Percentiles rank a stretch among this genome's conserved stretches.
Conservation (phyloP, 2,797 vertebrate genomes). For the Amblyraja radiata region DNA sequence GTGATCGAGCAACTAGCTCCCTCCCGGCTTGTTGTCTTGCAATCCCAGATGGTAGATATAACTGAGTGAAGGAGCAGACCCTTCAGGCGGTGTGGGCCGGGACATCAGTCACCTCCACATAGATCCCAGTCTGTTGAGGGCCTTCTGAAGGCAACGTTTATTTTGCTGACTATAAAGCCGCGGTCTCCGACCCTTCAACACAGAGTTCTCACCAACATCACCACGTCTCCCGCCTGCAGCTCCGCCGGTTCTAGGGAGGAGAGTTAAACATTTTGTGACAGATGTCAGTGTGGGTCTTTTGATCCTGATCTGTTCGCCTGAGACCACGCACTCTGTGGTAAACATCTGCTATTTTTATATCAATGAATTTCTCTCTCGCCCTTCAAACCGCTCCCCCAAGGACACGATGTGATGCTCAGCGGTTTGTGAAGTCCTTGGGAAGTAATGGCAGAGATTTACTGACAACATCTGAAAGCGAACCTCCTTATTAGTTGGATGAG, state of each 20-base stretch:
- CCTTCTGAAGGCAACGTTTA: neutral
- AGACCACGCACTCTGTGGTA: neutral
- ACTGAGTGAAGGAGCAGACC: neutral
- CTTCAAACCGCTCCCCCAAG: neutral
- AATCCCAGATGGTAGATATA: neutral
- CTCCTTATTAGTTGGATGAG: neutral
- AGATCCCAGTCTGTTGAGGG: neutral
- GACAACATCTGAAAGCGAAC: too few relatives aligned
- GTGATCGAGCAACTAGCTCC: too few relatives aligned
- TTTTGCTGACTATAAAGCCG: neutral
- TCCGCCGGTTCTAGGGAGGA: neutral
- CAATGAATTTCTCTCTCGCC: neutral
- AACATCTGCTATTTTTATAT: neutral
- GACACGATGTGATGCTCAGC: neutral
- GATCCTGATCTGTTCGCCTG: neutral
- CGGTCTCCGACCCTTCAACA: too few relatives aligned
- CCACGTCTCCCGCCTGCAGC: too few relatives aligned
- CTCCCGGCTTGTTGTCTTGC: neutral
- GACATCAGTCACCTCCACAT: neutral
- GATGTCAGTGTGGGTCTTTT: neutral
- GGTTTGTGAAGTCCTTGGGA: neutral
- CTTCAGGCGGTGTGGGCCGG: neutral
- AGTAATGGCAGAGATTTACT: neutral
- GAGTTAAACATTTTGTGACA: conserved; percentile 15
- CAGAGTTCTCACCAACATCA: neutral